Conservation (phyloP, 2,888 invertebrate genomes). For the Amblyjoppa proteus region DNA sequence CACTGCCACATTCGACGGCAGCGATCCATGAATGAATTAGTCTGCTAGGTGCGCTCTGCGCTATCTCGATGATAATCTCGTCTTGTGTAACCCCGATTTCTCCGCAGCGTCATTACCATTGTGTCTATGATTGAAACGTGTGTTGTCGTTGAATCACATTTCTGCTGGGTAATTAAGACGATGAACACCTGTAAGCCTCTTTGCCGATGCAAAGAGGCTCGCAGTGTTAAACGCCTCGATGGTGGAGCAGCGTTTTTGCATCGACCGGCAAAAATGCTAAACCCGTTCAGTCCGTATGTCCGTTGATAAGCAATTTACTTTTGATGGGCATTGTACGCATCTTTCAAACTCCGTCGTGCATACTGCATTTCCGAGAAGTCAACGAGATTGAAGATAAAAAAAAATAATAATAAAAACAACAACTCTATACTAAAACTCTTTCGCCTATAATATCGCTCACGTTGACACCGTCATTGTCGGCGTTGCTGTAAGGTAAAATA, state of each 20-base stretch:
- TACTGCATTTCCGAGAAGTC: neutral
- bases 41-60: neutral
- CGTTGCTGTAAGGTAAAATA: neutral
- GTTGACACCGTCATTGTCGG: neutral
- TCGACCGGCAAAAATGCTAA: neutral
- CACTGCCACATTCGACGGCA: neutral
- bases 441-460: neutral
- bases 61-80: neutral
- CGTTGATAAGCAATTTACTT: neutral
- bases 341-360: neutral
- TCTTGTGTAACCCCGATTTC: slow-evolving; percentile 1
- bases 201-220: too few relatives aligned
- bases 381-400: neutral
- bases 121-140: neutral
- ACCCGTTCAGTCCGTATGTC: neutral
- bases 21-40: slow-evolving; percentile 5
- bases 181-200: neutral
- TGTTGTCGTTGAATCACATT: neutral
- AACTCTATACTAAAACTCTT: neutral
- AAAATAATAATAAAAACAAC: too few relatives aligned
- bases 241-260: neutral
- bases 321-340: neutral
- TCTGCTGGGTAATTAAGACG: neutral
- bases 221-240: neutral
- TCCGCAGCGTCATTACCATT: neutral